Evolutionary conservation across 2,888 invertebrate genomes (phyloP).

Genomic region (Erebia aethiops): DNA sequence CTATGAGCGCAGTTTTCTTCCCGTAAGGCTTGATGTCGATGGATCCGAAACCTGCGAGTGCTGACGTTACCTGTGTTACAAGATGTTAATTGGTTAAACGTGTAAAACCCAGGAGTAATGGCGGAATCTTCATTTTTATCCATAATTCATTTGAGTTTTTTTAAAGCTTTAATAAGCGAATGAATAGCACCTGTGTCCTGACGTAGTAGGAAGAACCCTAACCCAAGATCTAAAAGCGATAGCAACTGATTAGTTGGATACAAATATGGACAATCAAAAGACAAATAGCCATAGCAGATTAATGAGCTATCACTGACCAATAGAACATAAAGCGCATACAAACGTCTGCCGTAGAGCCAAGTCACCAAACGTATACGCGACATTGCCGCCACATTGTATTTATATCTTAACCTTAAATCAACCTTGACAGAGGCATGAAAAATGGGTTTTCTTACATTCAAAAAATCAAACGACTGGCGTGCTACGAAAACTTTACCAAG

Average conservation of each 20-base stretch:
- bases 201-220: background rate
- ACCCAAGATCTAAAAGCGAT: constrained; percentile 12
- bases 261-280: constrained; percentile 27
- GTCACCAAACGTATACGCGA: constrained; percentile 44
- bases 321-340: constrained; percentile 28
- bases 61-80: constrained; percentile 74
- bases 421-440: constrained; percentile 81
- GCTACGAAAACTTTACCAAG: constrained; percentile 56
- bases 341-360: constrained; percentile 25
- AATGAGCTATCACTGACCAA: constrained; percentile 27
- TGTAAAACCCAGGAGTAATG: background rate
- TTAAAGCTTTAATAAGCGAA: background rate
- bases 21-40: constrained; percentile 85
- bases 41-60: constrained; percentile 83
- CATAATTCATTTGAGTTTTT: background rate
- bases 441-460: constrained; percentile 62
- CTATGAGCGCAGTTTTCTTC: constrained; percentile 81
- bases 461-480: constrained; percentile 66
- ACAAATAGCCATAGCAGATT: constrained; percentile 19
- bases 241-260: constrained; percentile 17
- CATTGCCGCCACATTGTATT: constrained; percentile 63
- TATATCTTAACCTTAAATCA: constrained; percentile 79
- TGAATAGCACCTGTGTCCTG: background rate
- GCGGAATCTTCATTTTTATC: background rate
- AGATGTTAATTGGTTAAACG: constrained; percentile 6